Base-by-base conservation (phyloP, 2,888 invertebrate genomes). In the Dolichopus griseipennis region DNA sequence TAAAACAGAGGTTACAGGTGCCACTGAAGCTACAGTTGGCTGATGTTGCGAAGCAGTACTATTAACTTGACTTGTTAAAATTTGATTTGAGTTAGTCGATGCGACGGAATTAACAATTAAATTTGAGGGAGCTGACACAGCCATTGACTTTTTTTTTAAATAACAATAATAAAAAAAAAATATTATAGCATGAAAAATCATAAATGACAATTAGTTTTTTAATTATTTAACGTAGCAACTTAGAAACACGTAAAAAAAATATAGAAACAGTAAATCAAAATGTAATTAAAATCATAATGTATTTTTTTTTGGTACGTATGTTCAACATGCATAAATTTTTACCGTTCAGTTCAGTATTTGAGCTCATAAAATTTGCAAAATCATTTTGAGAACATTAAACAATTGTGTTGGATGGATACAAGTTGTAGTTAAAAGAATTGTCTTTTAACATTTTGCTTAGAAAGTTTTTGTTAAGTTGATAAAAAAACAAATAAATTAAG, bases 101-200 rank as follows among this genome's bases (percentile, higher is more conserved):
- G 79, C 77, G 70, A 81, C 79, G 69, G 81, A 81, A 75, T 81
- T 81, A 43, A 81, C 81, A 72, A 82, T 78, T 70, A 82, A 79
- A 75, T 76, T 81, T 72, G 78, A 80, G 65, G 77, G 73, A 69
- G 78, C 77, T 61, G 79, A 77, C 67, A 75, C 77, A 70, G 79
- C 75, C 76, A 79, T 74, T 34, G 72, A 69, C 70, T 71, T 65
- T 67, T 69, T 64, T 7, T 18, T 27, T 27, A 66, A 61, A 61
- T 61, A 37, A 43, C 43, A 65, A 65, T 21, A 43, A 3, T 21
- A 8, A 43, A 65, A 21, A n/a, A n/a, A 33, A 65, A n/a, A 37
- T 12, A 27, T 65, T 61, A 6, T 9, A 10, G n/a, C 65, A 37
- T 43, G 52, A 22, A 4, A 37, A 37, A 37, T 37, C 8, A 27